A percentile compares a stretch with the other conserved stretches of the same genome.
Evolutionary conservation across 2,113 vertebrate genomes (phyloP).

Genomic region (Periophthalmodon schlosseri): DNA sequence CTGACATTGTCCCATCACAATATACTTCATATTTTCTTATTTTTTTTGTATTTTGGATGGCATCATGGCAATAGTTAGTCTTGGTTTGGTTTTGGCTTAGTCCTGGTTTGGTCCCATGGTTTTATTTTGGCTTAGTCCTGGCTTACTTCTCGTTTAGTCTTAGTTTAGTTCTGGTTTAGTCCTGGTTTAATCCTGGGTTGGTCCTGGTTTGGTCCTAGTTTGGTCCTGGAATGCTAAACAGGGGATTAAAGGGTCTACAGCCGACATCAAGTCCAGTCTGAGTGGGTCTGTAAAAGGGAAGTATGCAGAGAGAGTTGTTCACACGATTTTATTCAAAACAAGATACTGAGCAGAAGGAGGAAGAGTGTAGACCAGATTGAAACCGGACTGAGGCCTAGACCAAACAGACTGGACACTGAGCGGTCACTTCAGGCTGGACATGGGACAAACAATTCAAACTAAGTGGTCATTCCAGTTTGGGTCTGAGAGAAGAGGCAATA

Average conservation of each 20-base stretch:
- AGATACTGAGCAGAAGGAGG: slow-evolving; percentile 9
- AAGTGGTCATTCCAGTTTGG: neutral
- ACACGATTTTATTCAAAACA: slow-evolving; percentile 42
- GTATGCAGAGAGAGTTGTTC: slow-evolving; percentile 51
- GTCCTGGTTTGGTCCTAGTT: slow-evolving; percentile 24
- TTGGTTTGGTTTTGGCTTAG: too few relatives aligned
- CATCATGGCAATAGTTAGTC: too few relatives aligned
- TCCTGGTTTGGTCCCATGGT: too few relatives aligned
- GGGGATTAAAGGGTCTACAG: slow-evolving; percentile 72
- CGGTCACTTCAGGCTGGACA: neutral
- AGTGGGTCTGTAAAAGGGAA: slow-evolving; percentile 50
- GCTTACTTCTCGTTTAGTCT: neutral
- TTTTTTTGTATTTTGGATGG: too few relatives aligned
- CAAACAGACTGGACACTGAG: neutral
- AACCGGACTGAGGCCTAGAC: neutral
- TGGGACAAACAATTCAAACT: neutral
- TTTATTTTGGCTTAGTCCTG: too few relatives aligned
- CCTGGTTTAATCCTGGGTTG: neutral
- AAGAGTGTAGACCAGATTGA: neutral
- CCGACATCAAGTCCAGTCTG: slow-evolving; percentile 64
- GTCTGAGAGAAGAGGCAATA: neutral
- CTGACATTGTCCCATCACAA: too few relatives aligned
- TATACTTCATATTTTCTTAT: too few relatives aligned
- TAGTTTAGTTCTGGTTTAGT: neutral
- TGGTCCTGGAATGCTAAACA: slow-evolving; percentile 78